A percentile compares a stretch with the other conserved stretches of the same genome.
These are phyloP conservation scores for Epizoanthus illoricatus DNA, from an alignment of 92 coral and sea anemone species.

Conservation along the genomic window DNA sequence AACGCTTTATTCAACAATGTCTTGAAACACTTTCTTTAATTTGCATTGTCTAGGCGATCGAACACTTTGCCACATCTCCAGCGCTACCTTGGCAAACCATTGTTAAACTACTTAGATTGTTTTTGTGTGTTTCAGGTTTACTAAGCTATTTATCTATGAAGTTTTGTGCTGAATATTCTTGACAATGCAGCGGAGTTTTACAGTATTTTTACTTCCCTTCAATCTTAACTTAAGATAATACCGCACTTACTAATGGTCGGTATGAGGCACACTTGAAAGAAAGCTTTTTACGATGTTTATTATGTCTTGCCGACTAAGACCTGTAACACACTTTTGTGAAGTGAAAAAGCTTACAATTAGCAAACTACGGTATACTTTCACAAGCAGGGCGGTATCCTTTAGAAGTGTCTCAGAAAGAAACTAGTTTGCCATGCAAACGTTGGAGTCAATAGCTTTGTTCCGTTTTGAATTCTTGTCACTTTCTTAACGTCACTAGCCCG, in stretches of 20 bases:
- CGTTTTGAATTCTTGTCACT: constrained; percentile 27
- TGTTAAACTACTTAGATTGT: not conserved
- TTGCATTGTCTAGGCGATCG: too few relatives aligned
- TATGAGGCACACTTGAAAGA: not conserved
- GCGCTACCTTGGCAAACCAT: too few relatives aligned
- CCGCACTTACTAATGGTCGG: constrained; percentile 1
- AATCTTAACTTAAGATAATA: not conserved
- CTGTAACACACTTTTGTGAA: constrained; percentile 1
- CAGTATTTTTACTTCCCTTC: not conserved
- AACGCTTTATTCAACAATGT: too few relatives aligned
- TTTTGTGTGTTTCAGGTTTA: not conserved
- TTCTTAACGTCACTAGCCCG: constrained; percentile 30
- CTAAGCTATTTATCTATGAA: not conserved
- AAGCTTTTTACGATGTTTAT: not conserved
- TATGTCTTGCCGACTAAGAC: not conserved
- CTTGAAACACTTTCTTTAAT: too few relatives aligned
- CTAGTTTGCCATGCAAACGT: not conserved
- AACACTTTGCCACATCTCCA: too few relatives aligned
- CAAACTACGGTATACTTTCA: not conserved
- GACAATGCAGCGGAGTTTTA: constrained; percentile 6
- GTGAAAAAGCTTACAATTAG: not conserved
- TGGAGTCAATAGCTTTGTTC: not conserved
- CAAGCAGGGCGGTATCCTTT: constrained; percentile 5
- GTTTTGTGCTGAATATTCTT: not conserved
- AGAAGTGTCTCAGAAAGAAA: not conserved